A percentile compares a stretch with the other conserved stretches of the same genome.
Conservation (phyloP, 1,140 invertebrate genomes). For the Palaemon carinicauda region DNA sequence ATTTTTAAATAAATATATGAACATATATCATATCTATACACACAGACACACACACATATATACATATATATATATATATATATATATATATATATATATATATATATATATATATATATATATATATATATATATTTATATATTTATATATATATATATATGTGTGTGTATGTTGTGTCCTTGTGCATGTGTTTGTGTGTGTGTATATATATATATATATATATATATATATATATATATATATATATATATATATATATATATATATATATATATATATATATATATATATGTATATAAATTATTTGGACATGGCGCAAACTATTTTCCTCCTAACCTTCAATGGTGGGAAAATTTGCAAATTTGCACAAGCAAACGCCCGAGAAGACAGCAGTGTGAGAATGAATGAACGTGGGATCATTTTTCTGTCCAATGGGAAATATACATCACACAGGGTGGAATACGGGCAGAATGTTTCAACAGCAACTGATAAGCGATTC, state of each 20-base stretch:
- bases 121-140: background rate
- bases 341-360: too few species aligned
- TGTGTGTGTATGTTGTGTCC: background rate
- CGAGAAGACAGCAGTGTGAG: too few species aligned
- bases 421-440: too few species aligned
- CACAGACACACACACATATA: background rate
- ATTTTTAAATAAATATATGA: background rate
- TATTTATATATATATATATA: slow-evolving; percentile 2
- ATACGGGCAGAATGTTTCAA: too few species aligned
- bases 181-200: too few species aligned
- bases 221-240: background rate
- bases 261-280: slow-evolving; percentile 4
- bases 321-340: too few species aligned
- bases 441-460: too few species aligned
- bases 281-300: background rate
- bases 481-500: too few species aligned
- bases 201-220: too few species aligned
- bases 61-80: background rate
- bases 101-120: background rate
- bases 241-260: background rate
- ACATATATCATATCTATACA: background rate
- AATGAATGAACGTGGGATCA: too few species aligned
- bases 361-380: too few species aligned
- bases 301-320: too few species aligned
- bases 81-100: slow-evolving; percentile 2